Percentiles rank a stretch among this genome's conserved stretches.
Evolutionary conservation across 2,113 vertebrate species (phyloP).

Genomic region (Hystrix cristata): DNA sequence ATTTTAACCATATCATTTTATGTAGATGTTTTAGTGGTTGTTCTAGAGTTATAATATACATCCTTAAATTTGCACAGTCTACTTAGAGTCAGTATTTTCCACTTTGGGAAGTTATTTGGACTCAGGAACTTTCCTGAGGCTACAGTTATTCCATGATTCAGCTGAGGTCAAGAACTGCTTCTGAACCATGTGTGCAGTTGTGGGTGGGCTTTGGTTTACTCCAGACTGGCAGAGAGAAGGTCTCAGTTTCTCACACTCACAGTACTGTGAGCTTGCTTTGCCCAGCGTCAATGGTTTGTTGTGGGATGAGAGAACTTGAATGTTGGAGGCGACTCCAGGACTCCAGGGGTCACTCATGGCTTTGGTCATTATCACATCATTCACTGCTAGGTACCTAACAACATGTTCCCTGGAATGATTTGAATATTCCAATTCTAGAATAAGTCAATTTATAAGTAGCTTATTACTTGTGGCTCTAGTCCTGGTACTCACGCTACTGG

Average conservation of each 20-base stretch:
- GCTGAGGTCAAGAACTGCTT: neutral
- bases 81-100: neutral
- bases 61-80: neutral
- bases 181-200: neutral
- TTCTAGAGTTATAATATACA: neutral
- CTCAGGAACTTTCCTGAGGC: neutral
- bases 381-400: neutral
- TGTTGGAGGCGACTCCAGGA: neutral
- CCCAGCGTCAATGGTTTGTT: neutral
- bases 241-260: neutral
- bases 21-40: neutral
- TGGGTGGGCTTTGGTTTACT: neutral
- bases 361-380: neutral
- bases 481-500: neutral
- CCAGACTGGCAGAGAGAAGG: neutral
- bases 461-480: neutral
- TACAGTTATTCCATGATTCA: neutral
- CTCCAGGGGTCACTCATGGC: neutral
- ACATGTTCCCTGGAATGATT: neutral
- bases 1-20: neutral
- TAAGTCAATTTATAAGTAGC: neutral
- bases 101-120: neutral
- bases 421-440: neutral
- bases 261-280: neutral
- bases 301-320: neutral